Conservation (phyloP, 2,888 invertebrate species). For the Phyllotreta cruciferae region DNA sequence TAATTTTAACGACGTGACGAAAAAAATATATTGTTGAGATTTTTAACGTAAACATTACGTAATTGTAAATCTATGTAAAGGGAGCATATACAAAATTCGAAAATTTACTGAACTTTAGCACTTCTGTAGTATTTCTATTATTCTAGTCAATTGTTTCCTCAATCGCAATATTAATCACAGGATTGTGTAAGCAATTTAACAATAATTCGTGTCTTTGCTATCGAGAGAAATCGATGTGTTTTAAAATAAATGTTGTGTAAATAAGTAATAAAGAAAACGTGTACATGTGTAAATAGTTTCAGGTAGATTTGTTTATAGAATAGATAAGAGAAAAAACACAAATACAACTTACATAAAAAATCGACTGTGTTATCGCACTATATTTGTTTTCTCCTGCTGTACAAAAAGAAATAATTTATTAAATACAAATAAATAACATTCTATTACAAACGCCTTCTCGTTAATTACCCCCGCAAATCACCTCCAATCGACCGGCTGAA, state of each 20-base stretch:
- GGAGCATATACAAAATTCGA: no score
- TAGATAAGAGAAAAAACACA: conserved; percentile 39
- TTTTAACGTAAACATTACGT: no score
- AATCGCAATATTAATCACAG: conserved; percentile 3
- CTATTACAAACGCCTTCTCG: conserved; percentile 19
- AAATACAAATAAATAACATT: conserved; percentile 43
- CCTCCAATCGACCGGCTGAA: not conserved
- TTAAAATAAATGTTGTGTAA: conserved; percentile 42
- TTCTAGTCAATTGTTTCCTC: conserved; percentile 34
- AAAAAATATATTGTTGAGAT: conserved; percentile 1
- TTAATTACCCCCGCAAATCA: not conserved
- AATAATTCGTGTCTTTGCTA: conserved; percentile 25
- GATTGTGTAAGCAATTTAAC: conserved; percentile 12
- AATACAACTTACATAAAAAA: conserved; percentile 34
- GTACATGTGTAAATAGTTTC: conserved; percentile 50
- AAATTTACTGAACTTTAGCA: conserved; percentile 6
- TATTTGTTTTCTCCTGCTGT: conserved; percentile 43
- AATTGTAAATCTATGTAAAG: no score
- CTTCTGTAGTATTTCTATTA: conserved; percentile 11
- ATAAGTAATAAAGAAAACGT: conserved; percentile 42
- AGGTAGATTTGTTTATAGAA: conserved; percentile 47
- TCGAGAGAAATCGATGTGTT: conserved; percentile 21
- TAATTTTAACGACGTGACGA: conserved; percentile 8
- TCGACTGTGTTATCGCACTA: conserved; percentile 44
- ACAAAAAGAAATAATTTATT: conserved; percentile 46